Percentiles rank a stretch among this genome's conserved stretches.
phyloP scores from a whole-genome alignment of 2,113 vertebrate species.

The Galbula dea region DNA sequence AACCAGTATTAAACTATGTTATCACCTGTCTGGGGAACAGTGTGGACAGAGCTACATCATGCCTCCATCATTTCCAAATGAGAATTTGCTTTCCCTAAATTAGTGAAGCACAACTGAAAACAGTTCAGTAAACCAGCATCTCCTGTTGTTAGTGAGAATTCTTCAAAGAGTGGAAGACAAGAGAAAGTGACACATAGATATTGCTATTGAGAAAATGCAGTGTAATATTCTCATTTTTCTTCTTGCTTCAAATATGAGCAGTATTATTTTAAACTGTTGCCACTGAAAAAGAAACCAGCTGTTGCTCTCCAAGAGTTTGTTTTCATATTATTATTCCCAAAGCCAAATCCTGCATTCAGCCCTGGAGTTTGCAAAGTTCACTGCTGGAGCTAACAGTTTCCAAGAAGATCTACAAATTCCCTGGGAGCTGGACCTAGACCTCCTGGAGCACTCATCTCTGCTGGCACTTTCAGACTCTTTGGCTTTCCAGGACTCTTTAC shows the following conservation, averaged over 20 bases:
- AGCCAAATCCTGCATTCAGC: neutral
- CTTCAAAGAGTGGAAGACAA: neutral
- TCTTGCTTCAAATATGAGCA: neutral
- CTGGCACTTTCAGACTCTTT: neutral
- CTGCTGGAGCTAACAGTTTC: neutral
- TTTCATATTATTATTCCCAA: neutral
- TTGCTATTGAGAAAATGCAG: neutral
- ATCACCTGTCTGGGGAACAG: neutral
- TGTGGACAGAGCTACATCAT: neutral
- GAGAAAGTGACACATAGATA: neutral
- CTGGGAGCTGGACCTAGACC: neutral
- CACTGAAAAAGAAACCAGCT: neutral
- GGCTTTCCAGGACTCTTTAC: neutral
- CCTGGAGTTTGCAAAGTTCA: neutral
- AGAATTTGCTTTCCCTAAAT: neutral
- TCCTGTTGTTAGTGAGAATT: neutral
- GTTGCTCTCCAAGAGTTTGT: neutral
- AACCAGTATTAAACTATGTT: neutral
- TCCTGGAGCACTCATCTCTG: neutral
- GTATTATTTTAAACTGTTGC: neutral
- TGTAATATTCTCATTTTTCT: neutral
- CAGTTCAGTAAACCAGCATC: neutral
- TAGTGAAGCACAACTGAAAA: neutral
- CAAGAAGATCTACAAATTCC: neutral
- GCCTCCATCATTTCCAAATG: neutral